Base-by-base conservation (phyloP, 2,888 invertebrate genomes). In the Hydropsyche betteni region DNA sequence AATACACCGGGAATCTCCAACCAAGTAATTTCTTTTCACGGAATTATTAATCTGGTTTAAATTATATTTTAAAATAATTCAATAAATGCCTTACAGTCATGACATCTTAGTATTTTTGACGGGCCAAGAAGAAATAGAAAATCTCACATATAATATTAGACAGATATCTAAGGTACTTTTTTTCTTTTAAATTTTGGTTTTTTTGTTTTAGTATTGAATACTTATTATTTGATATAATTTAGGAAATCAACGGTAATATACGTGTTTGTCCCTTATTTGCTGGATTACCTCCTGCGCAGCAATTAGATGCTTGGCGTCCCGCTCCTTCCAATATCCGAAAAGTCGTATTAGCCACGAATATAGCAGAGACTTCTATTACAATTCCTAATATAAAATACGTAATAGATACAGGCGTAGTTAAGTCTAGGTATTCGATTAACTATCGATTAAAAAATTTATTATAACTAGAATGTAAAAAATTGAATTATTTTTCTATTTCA, bases 311-410 rank as follows among this genome's bases (percentile, higher is more conserved):
- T 24, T 98, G 98, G 88, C 88, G 90, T 77, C 89, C 90, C 0
- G 88, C 92, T 0, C 91, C 93, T 2, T 85, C 89, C 4, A 93
- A 92, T 76, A 91, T 91, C 16, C 89, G 99, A 74, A 99, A 99
- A 87, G 91, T 99, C 34, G 92, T 99, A 38, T 88, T 99, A 69
- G 93, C 98, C 5, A 99, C 99, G 44, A 99, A 99, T 84, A 95
- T 99, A 79, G 99, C 99, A 0, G 99, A 99, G 87, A 97, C 99
- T 0, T 99, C 98, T 2, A 91, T 99, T 38, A 99, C 99, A 0
- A 98, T 99, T 80, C 93, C 93, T 75, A 94, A 95, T 73, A 94
- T 98, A 80, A 93, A 93, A 81, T 94, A 91, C 86, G 96, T 98
- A 8, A 92, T 98, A 75, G 98, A 98, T 83, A 91, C 94, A 75